Conservation (phyloP, 2,888 invertebrate species). For the Drosophila kuntzei region DNA sequence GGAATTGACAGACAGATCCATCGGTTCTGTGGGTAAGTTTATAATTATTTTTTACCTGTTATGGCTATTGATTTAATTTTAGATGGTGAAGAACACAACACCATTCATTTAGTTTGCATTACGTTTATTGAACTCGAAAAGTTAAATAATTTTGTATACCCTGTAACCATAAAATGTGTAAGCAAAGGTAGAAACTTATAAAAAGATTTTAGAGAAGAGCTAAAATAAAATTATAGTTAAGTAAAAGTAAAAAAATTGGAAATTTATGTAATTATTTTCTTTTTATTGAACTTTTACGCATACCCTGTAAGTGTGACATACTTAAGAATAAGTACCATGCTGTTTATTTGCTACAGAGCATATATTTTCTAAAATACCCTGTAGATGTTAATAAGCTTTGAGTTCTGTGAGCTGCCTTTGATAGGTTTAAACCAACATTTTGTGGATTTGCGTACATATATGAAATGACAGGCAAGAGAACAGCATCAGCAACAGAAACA, state of each 20-base stretch:
- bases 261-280: too few relatives aligned
- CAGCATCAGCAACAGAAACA: not conserved
- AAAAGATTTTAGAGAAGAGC: too few relatives aligned
- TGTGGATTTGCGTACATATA: not conserved
- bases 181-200: too few relatives aligned
- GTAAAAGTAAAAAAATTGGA: too few relatives aligned
- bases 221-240: too few relatives aligned
- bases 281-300: too few relatives aligned
- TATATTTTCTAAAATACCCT: too few relatives aligned
- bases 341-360: too few relatives aligned
- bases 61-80: slow-evolving; percentile 10
- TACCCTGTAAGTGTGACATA: too few relatives aligned
- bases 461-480: not conserved
- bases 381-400: not conserved
- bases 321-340: too few relatives aligned
- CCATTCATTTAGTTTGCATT: slow-evolving; percentile 5
- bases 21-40: slow-evolving; percentile 47
- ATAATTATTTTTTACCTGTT: slow-evolving; percentile 28
- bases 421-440: slow-evolving; percentile 7
- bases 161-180: too few relatives aligned
- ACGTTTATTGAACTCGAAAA: not conserved
- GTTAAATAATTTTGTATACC: not conserved
- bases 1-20: slow-evolving; percentile 40
- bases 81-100: not conserved
- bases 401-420: not conserved